Base-by-base conservation (phyloP, 92 coral and sea anemone genomes). In the Isaurus tuberculatus region DNA sequence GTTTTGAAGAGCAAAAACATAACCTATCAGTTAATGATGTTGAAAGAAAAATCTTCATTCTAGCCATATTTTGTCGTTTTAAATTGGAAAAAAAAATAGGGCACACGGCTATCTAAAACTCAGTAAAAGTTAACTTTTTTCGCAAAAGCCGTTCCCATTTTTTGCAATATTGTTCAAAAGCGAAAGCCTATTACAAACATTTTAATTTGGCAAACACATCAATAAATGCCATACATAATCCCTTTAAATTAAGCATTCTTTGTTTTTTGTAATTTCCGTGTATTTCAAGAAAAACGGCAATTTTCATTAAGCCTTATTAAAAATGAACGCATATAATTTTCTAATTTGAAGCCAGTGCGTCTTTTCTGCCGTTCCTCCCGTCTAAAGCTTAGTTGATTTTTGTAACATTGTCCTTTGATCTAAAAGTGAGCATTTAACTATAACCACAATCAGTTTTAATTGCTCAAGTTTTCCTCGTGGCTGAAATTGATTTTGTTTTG, bases 271-370 rank as follows among this genome's bases (percentile, higher is more conserved):
- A 77, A 77, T 58, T 61, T 77, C 82, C 55, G 70, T 32, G 29
- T 34, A 77, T 77, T 53, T 57, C 10, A 33, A 22, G 57, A 40
- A 77, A 34, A 77, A 77, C 68, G 65, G 46, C 49, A 75, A 55
- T 60, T 57, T 57, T 55, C 42, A 0, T 5, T n/a, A 32, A 36
- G 34, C 46, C 28, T 75, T 23, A 55, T 75, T 75, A 75, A 75
- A 75, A 53, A 32, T 26, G 69, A 36, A 74, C 42, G 20, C 51
- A 36, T 58, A 57, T 25, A 23, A 4, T 57, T 36, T 58, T 42
- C 16, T 15, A 16, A 8, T 34, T 33, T 42, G 5, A 7, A 77
- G 15, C 55, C 70, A 58, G 5, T 44, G 23, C 1, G 0, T 22
- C 11, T 32, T 55, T 77, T 51, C 3, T 34, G 68, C 31, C 4